Percentiles rank a stretch among this genome's conserved stretches.
Evolutionary conservation across 2,113 vertebrate genomes (phyloP).

Genomic region (Peucedramus taeniatus): DNA sequence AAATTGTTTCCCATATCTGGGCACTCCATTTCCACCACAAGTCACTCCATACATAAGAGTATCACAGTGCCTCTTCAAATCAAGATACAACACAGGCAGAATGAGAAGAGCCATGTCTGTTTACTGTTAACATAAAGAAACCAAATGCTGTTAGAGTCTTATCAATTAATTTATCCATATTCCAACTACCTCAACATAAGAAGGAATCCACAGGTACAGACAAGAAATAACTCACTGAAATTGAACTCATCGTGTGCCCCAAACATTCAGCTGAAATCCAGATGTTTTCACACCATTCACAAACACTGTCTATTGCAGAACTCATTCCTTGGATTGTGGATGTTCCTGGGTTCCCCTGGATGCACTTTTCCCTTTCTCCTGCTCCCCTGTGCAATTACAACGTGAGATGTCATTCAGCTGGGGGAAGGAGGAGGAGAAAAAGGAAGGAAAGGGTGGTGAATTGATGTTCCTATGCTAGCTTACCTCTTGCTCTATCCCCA

Average conservation of each 20-base stretch:
- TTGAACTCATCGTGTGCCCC: not conserved
- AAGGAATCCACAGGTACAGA: not conserved
- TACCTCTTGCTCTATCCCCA: not conserved
- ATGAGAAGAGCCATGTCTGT: not conserved
- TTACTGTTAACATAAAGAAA: not conserved
- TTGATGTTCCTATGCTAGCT: not conserved
- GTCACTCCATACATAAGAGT: not conserved
- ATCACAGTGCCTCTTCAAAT: not conserved
- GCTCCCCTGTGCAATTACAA: not conserved
- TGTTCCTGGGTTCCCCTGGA: not conserved
- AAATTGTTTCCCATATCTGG: not conserved
- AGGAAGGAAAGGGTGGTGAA: constrained; percentile 22
- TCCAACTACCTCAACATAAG: not conserved
- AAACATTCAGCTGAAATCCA: not conserved
- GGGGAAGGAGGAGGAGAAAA: not conserved
- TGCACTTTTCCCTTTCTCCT: not conserved
- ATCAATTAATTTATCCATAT: not conserved
- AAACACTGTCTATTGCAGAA: accelerated
- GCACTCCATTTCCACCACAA: not conserved
- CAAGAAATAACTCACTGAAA: not conserved
- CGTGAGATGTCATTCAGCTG: not conserved
- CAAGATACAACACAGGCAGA: not conserved
- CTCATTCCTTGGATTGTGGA: not conserved
- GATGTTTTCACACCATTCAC: not conserved
- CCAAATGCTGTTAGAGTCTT: not conserved